Evolutionary conservation across 2,113 vertebrate genomes (phyloP).

Genomic region (Donacobius atricapilla): DNA sequence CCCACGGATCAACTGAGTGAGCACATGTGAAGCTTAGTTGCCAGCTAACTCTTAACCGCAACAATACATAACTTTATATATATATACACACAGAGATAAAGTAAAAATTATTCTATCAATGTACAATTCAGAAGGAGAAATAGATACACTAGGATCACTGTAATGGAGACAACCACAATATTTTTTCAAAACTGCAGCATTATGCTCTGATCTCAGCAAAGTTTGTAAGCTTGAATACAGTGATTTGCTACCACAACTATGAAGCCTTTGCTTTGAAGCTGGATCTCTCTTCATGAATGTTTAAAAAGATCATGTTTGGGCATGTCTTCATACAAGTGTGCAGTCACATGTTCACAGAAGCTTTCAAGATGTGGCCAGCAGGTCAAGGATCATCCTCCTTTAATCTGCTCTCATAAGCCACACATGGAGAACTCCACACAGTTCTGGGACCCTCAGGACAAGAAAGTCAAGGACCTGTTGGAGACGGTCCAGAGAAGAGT

Average conservation of each 20-base stretch:
- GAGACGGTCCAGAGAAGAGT: rapidly evolving
- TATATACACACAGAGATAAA: neutral
- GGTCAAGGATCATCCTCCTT: neutral
- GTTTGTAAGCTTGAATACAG: neutral
- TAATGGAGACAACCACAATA: neutral
- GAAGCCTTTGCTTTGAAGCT: neutral
- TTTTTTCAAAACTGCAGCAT: neutral
- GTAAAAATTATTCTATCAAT: neutral
- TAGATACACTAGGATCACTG: neutral
- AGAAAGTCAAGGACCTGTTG: neutral
- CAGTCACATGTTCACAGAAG: neutral
- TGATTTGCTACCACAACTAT: neutral
- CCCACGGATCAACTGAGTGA: rapidly evolving
- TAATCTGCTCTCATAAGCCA: rapidly evolving
- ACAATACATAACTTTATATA: neutral
- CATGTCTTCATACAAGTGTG: neutral
- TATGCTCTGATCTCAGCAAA: neutral
- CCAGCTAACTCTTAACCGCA: neutral
- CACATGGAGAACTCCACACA: neutral
- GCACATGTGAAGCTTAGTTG: neutral
- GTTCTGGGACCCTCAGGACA: neutral
- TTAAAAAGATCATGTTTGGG: neutral
- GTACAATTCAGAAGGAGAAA: neutral
- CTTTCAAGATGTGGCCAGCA: neutral
- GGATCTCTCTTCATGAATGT: neutral